Evolutionary conservation across 2,888 invertebrate species (phyloP).

Genomic region (Helicoverpa assulta): DNA sequence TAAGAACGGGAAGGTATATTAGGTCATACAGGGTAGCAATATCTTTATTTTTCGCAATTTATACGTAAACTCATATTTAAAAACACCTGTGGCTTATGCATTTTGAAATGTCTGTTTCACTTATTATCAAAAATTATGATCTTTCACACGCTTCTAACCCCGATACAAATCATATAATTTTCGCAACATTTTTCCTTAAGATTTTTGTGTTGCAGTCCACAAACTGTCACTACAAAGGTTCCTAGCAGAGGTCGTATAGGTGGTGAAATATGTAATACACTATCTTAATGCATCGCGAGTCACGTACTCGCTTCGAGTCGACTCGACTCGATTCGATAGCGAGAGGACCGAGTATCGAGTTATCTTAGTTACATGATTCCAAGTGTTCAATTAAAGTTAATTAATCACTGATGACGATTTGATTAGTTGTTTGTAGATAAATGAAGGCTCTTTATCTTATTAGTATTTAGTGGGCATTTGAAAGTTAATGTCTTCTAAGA

Average conservation of each 20-base stretch:
- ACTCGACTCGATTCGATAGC: slow-evolving; percentile 65
- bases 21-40: background rate
- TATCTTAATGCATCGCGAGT: slow-evolving; percentile 83
- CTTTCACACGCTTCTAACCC: slow-evolving; percentile 56
- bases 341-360: slow-evolving; percentile 56
- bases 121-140: slow-evolving; percentile 36
- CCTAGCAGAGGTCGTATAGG: slow-evolving; percentile 69
- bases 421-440: slow-evolving; percentile 63
- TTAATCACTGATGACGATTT: slow-evolving; percentile 71
- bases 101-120: slow-evolving; percentile 10
- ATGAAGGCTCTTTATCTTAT: slow-evolving; percentile 60
- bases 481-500: slow-evolving; percentile 57
- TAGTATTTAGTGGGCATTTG: slow-evolving; percentile 60
- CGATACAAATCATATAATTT: slow-evolving; percentile 45
- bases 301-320: slow-evolving; percentile 72
- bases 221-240: slow-evolving; percentile 51
- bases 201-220: slow-evolving; percentile 40
- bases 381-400: slow-evolving; percentile 74
- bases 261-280: slow-evolving; percentile 81
- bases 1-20: background rate
- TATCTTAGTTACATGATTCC: slow-evolving; percentile 64
- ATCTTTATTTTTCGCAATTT: background rate
- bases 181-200: slow-evolving; percentile 48
- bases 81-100: background rate
- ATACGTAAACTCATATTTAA: background rate